Evolutionary conservation across 2,888 invertebrate genomes (phyloP), one percentile per base, ranked within the genome.

Genomic region (Drosophila monieri): DNA sequence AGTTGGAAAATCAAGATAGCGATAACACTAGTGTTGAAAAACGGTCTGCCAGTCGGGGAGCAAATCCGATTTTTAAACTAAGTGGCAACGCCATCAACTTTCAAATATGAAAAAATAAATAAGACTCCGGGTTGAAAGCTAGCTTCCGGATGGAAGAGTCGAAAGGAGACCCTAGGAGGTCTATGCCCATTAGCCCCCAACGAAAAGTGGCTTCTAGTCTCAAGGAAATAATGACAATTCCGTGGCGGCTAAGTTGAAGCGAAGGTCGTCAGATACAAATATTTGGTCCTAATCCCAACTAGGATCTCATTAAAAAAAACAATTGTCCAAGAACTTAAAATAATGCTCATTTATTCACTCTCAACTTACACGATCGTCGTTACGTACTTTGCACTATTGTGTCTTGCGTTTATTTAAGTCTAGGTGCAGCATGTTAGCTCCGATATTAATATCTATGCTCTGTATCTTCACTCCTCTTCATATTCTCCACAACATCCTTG

Each of bases 371-470:
- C 66, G 46, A 60, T 64, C 64, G 52, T 85, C 64, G 57, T 81
- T 76, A 78, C 72, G 55, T 80, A 72, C 67, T 87, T 80, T 87
- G 85, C 88, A 80, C 80, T 87, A 80, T 78, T 81, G 54, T 76
- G 76, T 81, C 80, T 87, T 87, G 73, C 66, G 44, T 65, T 72
- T 53, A 72, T 85, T 80, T 78, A 85, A 65, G 55, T 60, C 57
- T 78, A 88, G 56, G 47, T 78, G 76, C 59, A 54, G 64, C 68
- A 65, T 67, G 60, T 60, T 60, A 35, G 52, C 65, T 67, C 44
- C 37, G 9, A 54, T 65, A 54, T 53, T 53, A 62, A 70, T 73
- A 69, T 76, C 61, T 80, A 75, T 55, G 57, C 46, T 32, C 53
- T 46, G 32, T 41, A 51, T 25, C 37, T 27, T 47, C 52, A 51